Percentiles rank a stretch among this genome's conserved stretches.
Evolutionary conservation across 92 coral and sea anemone genomes (phyloP).

Genomic region (Epizoanthus stellaris): DNA sequence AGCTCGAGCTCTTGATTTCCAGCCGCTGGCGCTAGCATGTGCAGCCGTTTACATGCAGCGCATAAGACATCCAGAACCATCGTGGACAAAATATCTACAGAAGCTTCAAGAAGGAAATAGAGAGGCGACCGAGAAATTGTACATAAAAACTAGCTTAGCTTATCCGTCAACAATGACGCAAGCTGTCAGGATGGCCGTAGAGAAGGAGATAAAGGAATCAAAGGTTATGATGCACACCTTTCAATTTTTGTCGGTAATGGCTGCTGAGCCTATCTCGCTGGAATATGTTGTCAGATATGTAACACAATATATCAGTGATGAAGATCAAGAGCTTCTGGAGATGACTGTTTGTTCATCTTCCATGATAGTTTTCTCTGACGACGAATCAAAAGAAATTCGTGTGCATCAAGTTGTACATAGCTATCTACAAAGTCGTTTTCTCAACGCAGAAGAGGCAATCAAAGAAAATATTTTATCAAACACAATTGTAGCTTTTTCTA

Average conservation of each 20-base stretch:
- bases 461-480: neutral
- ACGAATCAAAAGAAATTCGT: neutral
- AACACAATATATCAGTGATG: neutral
- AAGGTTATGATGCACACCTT: too few relatives aligned
- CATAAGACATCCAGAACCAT: too few relatives aligned
- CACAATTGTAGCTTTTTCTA: neutral
- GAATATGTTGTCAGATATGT: too few relatives aligned
- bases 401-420: conserved; percentile 24
- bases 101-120: too few relatives aligned
- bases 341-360: conserved; percentile 1
- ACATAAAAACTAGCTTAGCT: neutral
- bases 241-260: conserved; percentile 7
- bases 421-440: neutral
- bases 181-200: conserved; percentile 22
- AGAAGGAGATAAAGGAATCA: neutral
- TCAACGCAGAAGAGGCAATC: neutral
- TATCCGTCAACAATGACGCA: neutral
- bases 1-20: conserved; percentile 2
- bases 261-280: too few relatives aligned
- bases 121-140: conserved; percentile 10
- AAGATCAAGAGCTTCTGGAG: conserved; percentile 1
- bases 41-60: too few relatives aligned
- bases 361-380: conserved; percentile 10
- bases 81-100: too few relatives aligned
- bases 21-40: too few relatives aligned